Base-by-base conservation (phyloP, 2,888 invertebrate genomes). In the Sylvicola cinctus region DNA sequence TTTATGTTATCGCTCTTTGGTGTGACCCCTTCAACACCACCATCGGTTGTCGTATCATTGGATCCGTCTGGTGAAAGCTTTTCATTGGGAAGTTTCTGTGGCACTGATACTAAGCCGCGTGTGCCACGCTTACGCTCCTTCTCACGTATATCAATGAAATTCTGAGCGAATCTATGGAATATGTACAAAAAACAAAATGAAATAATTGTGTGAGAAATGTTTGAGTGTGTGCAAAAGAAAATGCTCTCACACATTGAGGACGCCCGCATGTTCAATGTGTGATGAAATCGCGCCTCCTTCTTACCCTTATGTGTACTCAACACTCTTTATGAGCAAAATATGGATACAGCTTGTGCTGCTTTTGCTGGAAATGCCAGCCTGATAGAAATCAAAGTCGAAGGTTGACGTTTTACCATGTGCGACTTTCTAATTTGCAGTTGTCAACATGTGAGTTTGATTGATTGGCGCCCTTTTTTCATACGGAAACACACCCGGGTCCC, bases 111-210 rank as follows among this genome's bases (percentile, higher is more conserved):
- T 33, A 46, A 76, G 46, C 83, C 81, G 37, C 72, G 68, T 40
- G 84, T 79, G 37, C 84, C 80, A 43, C 81, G 65, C 49, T 80
- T 81, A 38, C 79, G 70, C 55, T 95, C 95, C 35, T 84, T 68
- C 48, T 96, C 95, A 35, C 85, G 67, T 36, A 88, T 74, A 59
- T 98, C 95, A 39, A 95, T 81, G 55, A 96, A 96, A 44, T 80
- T 80, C 57, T 84, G 81, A 2, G 91, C 79, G 56, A 95, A 95
- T 59, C 84, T 85, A 61, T 43, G 51, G n/a, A n/a, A n/a, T n/a
- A n/a, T n/a, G n/a, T n/a, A n/a, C n/a, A n/a, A n/a, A n/a, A 52
- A 40, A 41, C 44, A 41, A 42, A 34, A 30, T 32, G 34, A 27
- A 34, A 38, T 29, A 31, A 39, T 40, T 17, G 3, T 26, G 32